Evolutionary conservation across 2,113 vertebrate genomes (phyloP).

Genomic region (human (Homo sapiens)): DNA sequence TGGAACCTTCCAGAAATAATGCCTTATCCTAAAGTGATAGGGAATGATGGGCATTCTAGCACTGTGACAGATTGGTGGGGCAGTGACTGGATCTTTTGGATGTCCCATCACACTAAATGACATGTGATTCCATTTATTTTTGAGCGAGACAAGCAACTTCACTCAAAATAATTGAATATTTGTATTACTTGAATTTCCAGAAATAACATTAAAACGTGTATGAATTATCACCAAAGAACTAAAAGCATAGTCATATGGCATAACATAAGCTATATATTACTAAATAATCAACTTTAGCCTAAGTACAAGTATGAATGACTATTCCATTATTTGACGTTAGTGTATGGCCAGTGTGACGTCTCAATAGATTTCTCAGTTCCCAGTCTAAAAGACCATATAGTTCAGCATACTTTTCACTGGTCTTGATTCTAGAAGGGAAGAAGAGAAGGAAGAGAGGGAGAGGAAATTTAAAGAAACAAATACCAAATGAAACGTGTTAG

Average conservation of each 20-base stretch:
- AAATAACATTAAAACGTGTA: conserved; percentile 58
- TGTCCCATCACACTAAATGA: not conserved
- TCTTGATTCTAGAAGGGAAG: conserved; percentile 55
- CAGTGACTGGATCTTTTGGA: not conserved
- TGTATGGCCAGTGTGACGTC: conserved; percentile 60
- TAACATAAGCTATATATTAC: conserved; percentile 61
- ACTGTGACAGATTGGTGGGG: conserved; percentile 18
- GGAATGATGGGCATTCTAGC: conserved; percentile 3
- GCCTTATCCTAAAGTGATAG: not conserved
- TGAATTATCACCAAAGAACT: conserved; percentile 57
- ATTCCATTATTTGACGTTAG: conserved; percentile 62
- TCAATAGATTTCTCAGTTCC: conserved; percentile 62
- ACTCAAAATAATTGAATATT: conserved; percentile 52
- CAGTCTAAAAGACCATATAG: conserved; percentile 70
- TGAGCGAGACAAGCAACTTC: conserved; percentile 32
- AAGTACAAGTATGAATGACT: conserved; percentile 54
- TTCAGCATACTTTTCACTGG: conserved; percentile 54
- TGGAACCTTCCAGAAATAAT: conserved; percentile 41
- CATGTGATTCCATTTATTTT: conserved; percentile 55
- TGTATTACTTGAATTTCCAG: conserved; percentile 54
- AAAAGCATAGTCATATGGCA: conserved; percentile 57
- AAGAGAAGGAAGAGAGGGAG: conserved; percentile 13
- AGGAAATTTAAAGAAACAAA: not conserved
- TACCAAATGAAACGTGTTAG: conserved; percentile 20
- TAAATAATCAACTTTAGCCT: conserved; percentile 61